phyloP scores from a whole-genome alignment of 2,888 invertebrate genomes.

The Crocallis elinguaria region DNA sequence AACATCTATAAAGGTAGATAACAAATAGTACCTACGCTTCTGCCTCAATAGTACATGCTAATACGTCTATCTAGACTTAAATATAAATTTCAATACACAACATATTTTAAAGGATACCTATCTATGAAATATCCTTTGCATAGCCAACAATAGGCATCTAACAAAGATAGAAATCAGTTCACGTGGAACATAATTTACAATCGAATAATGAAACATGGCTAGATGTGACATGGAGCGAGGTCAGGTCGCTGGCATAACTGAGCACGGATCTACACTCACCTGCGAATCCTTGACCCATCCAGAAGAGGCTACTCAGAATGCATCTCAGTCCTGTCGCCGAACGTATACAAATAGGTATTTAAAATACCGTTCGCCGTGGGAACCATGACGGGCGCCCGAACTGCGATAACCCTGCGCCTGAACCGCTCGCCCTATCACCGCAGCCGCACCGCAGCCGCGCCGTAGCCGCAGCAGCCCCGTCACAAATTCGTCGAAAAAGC shows the following conservation, averaged over 20 bases:
- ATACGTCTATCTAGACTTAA: no score
- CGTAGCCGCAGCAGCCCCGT: conserved; percentile 23
- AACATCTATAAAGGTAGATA: no score
- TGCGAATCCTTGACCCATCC: conserved; percentile 83
- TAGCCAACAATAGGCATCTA: conserved; percentile 37
- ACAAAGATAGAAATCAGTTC: conserved; percentile 36
- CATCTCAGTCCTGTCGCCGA: conserved; percentile 78
- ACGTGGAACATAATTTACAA: conserved; percentile 39
- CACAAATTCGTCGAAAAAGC: conserved; percentile 17
- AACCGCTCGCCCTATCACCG: conserved; percentile 55
- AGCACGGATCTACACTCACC: conserved; percentile 79
- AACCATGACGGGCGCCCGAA: conserved; percentile 76
- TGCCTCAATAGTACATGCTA: no score
- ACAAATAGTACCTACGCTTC: not conserved
- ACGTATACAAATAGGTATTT: conserved; percentile 81
- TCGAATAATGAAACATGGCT: conserved; percentile 73
- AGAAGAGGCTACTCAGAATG: conserved; percentile 82
- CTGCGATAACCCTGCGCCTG: conserved; percentile 66
- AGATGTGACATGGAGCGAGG: conserved; percentile 71
- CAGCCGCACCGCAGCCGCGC: conserved; percentile 40
- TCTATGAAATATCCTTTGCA: conserved; percentile 15
- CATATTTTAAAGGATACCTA: conserved; percentile 1
- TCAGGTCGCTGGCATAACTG: conserved; percentile 69
- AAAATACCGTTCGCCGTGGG: conserved; percentile 82
- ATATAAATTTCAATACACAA: no score